Evolutionary conservation across 2,888 invertebrate species (phyloP).

Genomic region (Orgyia antiqua): DNA sequence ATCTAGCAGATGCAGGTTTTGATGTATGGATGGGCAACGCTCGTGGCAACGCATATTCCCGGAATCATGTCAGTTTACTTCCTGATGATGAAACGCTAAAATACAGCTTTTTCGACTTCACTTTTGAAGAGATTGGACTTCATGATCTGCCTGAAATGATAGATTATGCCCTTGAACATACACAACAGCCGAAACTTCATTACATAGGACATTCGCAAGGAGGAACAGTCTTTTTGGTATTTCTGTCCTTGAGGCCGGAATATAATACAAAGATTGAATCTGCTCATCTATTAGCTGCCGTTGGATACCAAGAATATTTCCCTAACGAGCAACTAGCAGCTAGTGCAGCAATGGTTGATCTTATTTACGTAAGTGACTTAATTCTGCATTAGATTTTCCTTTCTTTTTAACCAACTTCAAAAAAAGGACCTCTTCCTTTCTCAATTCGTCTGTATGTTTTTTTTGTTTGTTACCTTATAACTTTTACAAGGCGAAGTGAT

Average conservation of each 20-base stretch:
- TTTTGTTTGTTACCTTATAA: too few relatives aligned
- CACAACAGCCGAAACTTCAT: slow-evolving; percentile 42
- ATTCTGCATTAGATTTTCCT: neutral
- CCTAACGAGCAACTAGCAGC: slow-evolving; percentile 20
- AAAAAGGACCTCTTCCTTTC: too few relatives aligned
- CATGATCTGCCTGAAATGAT: slow-evolving; percentile 55
- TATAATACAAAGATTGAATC: slow-evolving; percentile 51
- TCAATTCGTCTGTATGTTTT: too few relatives aligned
- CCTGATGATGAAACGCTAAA: slow-evolving; percentile 38
- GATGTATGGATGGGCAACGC: slow-evolving; percentile 92
- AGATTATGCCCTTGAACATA: slow-evolving; percentile 43
- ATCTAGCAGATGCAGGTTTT: slow-evolving; percentile 81
- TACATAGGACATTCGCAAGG: slow-evolving; percentile 68
- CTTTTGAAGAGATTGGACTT: slow-evolving; percentile 55
- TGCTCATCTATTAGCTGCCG: slow-evolving; percentile 53
- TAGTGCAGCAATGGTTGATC: slow-evolving; percentile 30
- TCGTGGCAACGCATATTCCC: slow-evolving; percentile 85
- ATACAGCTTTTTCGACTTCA: slow-evolving; percentile 51
- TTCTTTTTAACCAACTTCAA: too few relatives aligned
- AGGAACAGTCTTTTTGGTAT: slow-evolving; percentile 48
- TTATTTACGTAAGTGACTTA: slow-evolving; percentile 43
- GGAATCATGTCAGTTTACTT: slow-evolving; percentile 66
- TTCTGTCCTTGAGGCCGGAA: slow-evolving; percentile 44
- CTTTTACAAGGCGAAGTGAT: too few relatives aligned
- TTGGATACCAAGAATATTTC: slow-evolving; percentile 47